Evolutionary conservation across 1,140 invertebrate species (phyloP).

Genomic region (Laodelphax striatellus): DNA sequence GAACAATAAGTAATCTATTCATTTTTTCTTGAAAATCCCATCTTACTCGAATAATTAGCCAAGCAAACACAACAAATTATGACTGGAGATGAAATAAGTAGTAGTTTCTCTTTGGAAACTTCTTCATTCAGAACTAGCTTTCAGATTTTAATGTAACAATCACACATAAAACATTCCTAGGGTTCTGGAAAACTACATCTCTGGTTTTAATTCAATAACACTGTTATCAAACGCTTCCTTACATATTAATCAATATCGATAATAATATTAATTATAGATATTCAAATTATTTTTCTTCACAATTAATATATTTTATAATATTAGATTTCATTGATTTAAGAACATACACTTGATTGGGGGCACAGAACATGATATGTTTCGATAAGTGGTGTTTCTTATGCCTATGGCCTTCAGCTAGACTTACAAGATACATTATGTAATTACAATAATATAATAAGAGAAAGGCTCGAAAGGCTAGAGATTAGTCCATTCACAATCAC

Average conservation of each 20-base stretch:
- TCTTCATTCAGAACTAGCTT: too few relatives aligned
- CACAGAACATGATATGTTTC: conserved; percentile 24
- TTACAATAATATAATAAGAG: conserved; percentile 8
- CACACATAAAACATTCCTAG: conserved; percentile 11
- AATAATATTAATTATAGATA: not conserved
- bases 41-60: too few relatives aligned
- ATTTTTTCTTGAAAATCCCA: too few relatives aligned
- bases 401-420: conserved; percentile 7
- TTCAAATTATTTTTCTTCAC: conserved; percentile 2
- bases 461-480: conserved; percentile 13
- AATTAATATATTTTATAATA: conserved; percentile 12
- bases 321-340: conserved; percentile 23
- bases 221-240: conserved; percentile 14
- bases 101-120: too few relatives aligned
- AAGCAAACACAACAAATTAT: too few relatives aligned
- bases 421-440: too few relatives aligned
- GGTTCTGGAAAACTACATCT: conserved; percentile 6
- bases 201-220: conserved; percentile 5
- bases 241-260: too few relatives aligned
- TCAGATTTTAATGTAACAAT: too few relatives aligned
- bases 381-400: conserved; percentile 21
- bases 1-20: too few relatives aligned
- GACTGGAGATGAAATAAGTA: too few relatives aligned
- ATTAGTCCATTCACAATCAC: not conserved
- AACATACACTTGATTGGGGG: conserved; percentile 24